Conservation (phyloP, 2,888 invertebrate species). For the Alloplasta piceator region DNA sequence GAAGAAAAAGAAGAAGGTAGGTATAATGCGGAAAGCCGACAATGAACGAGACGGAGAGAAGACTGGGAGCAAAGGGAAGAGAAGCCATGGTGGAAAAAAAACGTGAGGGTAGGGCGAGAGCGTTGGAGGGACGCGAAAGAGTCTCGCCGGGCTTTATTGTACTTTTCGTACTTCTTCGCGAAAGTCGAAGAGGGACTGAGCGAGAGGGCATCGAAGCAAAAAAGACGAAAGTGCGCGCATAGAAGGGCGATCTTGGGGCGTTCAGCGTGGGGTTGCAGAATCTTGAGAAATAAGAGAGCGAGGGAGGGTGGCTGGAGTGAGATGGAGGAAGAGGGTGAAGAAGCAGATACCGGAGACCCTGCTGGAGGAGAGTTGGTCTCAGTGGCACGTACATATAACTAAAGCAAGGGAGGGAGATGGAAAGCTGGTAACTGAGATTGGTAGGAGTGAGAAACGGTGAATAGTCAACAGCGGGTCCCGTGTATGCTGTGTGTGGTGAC, state of each 20-base stretch:
- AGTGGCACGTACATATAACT: slow-evolving; percentile 44
- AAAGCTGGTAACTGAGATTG: slow-evolving; percentile 53
- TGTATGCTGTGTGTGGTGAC: slow-evolving; percentile 64
- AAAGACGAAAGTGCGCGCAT: slow-evolving; percentile 46
- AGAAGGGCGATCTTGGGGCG: slow-evolving; percentile 66
- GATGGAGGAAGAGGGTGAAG: slow-evolving; percentile 50
- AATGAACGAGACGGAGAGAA: slow-evolving; percentile 61
- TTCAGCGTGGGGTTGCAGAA: slow-evolving; percentile 48
- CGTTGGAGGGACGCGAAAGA: slow-evolving; percentile 56
- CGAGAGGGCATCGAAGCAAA: slow-evolving; percentile 44
- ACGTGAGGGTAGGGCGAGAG: slow-evolving; percentile 54
- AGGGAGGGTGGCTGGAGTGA: slow-evolving; percentile 23
- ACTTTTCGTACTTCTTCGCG: slow-evolving; percentile 49
- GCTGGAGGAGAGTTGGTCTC: slow-evolving; percentile 64
- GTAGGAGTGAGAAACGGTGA: slow-evolving; percentile 47
- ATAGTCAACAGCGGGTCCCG: slow-evolving; percentile 64
- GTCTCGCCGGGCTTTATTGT: slow-evolving; percentile 47
- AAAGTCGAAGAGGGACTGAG: slow-evolving; percentile 43
- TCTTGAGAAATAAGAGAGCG: slow-evolving; percentile 51
- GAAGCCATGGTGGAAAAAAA: slow-evolving; percentile 40
- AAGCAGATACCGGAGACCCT: slow-evolving; percentile 63
- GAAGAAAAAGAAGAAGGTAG: slow-evolving; percentile 26
- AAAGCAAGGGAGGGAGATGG: slow-evolving; percentile 59
- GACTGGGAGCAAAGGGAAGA: slow-evolving; percentile 58
- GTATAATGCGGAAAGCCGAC: slow-evolving; percentile 46